These are phyloP conservation scores for Rambutsinella grinnellia DNA, from an alignment of 2,888 invertebrate species.

Conservation along the genomic window DNA sequence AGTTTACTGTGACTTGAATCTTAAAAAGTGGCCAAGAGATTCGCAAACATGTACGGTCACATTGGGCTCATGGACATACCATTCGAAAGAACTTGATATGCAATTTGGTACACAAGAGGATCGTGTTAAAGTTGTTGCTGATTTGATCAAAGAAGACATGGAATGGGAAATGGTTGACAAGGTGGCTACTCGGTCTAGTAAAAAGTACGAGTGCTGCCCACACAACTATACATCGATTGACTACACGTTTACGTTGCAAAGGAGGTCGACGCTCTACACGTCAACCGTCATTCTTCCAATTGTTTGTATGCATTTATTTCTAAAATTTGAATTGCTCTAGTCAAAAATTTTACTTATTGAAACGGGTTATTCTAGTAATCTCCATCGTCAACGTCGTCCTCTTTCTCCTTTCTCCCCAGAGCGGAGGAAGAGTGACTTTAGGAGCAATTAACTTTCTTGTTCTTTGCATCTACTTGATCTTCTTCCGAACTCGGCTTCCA, in stretches of 20 bases:
- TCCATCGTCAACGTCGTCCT: slow-evolving; percentile 74
- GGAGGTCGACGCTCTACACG: slow-evolving; percentile 75
- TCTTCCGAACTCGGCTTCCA: slow-evolving; percentile 70
- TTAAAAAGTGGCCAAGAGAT: slow-evolving; percentile 83
- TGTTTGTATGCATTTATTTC: slow-evolving; percentile 67
- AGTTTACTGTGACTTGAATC: slow-evolving; percentile 76
- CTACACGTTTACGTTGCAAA: slow-evolving; percentile 72
- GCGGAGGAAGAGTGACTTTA: slow-evolving; percentile 76
- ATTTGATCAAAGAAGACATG: slow-evolving; percentile 65
- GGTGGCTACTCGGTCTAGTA: slow-evolving; percentile 65
- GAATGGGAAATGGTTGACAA: slow-evolving; percentile 73
- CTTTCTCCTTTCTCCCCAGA: slow-evolving; percentile 78
- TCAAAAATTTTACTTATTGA: slow-evolving; percentile 64
- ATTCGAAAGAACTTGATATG: slow-evolving; percentile 67
- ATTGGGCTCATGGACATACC: slow-evolving; percentile 82
- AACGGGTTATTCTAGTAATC: too few relatives aligned
- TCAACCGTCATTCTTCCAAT: slow-evolving; percentile 76
- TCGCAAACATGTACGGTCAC: slow-evolving; percentile 74
- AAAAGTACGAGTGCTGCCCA: slow-evolving; percentile 70
- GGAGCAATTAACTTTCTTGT: slow-evolving; percentile 75
- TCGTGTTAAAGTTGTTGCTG: slow-evolving; percentile 51
- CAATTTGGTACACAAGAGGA: slow-evolving; percentile 39
- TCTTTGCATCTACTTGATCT: slow-evolving; percentile 76
- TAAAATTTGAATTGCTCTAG: slow-evolving; percentile 16
- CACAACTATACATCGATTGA: slow-evolving; percentile 74